Base-by-base conservation (phyloP, 2,888 invertebrate species). In the Tetranychus truncatus region DNA sequence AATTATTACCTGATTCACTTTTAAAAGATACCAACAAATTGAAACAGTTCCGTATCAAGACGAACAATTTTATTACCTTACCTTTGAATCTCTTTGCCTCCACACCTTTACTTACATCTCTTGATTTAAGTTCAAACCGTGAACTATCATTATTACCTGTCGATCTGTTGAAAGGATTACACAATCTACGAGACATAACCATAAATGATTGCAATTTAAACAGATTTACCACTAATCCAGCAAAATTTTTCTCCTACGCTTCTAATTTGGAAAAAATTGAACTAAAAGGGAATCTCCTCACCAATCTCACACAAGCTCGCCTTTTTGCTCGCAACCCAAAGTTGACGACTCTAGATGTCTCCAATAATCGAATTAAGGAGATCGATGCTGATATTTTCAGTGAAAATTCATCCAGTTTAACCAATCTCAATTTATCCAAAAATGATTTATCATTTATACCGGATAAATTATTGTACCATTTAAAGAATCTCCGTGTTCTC, bases 81-180 rank as follows among this genome's bases (percentile, higher is more conserved):
- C 78, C 84, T 91, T 78, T 73, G 46, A 45, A 66, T 21, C 24
- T 76, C 24, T 75, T 77, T 45, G n/a, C 34, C 21, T 44, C 65
- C n/a, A 77, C 74, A 65, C 18, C 44, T 24, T 44, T 72, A 45
- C 72, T 77, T 8, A 71, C 6, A 6, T 66, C 74, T 20, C 45
- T 77, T 44, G 76, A 76, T 69, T 73, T 77, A 8, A 76, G 74
- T 66, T 65, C 66, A 15, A 77, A 77, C 74, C 65, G 72, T 20
- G 46, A 74, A 11, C 21, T 77, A 21, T 65, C 88, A 86, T 82
- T 88, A 11, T 72, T 72, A 72, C 77, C 77, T 18, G 66, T 21
- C 86, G 78, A 88, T 87, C 87, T 88, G n/a, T 86, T 89, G 34
- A 87, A 88, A 45, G 86, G 87, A 80, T 85, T 92, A 76, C 87